These are phyloP conservation scores for Exephanes ischioxanthus DNA, from an alignment of 2,888 invertebrate genomes.

Conservation along the genomic window DNA sequence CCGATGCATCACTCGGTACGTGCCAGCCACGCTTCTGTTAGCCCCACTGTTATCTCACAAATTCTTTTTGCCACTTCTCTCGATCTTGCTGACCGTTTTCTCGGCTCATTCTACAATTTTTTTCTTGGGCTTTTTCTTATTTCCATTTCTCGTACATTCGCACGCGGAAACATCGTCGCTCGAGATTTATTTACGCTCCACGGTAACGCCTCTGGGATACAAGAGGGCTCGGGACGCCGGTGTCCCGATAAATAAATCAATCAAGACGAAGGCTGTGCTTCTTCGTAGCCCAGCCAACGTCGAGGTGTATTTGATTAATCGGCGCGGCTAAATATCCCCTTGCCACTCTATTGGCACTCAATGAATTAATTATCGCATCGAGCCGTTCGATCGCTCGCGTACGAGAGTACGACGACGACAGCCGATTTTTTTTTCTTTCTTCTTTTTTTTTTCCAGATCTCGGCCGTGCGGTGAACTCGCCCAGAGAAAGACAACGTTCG, in stretches of 20 bases:
- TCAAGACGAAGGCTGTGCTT: conserved; percentile 20
- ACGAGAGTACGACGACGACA: not conserved
- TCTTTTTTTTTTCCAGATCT: not conserved
- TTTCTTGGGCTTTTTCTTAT: conserved; percentile 13
- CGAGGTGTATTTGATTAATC: not conserved
- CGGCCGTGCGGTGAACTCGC: not conserved
- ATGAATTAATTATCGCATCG: conserved; percentile 26
- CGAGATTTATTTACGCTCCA: conserved; percentile 65
- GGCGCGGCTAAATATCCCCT: not conserved
- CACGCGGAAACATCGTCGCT: conserved; percentile 69
- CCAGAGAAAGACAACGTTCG: not conserved
- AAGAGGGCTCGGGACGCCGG: conserved; percentile 1
- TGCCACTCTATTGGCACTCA: not conserved
- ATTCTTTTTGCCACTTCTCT: conserved; percentile 19
- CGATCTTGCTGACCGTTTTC: conserved; percentile 54
- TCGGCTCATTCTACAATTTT: conserved; percentile 51
- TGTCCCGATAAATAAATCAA: conserved; percentile 31
- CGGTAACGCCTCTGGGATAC: conserved; percentile 43
- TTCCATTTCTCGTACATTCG: conserved; percentile 43
- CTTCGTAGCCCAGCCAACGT: not conserved
- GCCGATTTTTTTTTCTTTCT: not conserved
- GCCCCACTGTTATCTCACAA: conserved; percentile 64
- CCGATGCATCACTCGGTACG: conserved; percentile 71
- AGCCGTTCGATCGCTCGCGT: not conserved
- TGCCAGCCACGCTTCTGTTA: conserved; percentile 65